phyloP scores from a whole-genome alignment of 92 coral and sea anemone genomes.

The Palythoa grandis region DNA sequence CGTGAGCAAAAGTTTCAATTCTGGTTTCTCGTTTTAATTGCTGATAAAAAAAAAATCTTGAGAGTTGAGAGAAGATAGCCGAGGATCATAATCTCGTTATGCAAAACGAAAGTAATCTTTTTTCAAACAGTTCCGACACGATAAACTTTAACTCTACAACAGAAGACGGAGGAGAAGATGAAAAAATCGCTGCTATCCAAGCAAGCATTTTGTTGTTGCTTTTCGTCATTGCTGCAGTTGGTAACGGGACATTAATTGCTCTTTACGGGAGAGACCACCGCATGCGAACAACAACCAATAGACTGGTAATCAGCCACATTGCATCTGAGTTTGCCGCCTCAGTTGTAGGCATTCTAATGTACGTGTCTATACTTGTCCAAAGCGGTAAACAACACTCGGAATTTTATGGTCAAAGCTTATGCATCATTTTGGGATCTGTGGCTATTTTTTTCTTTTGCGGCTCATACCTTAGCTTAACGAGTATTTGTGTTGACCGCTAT shows the following conservation, averaged over 20 bases:
- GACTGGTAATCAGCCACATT: slow-evolving; percentile 75
- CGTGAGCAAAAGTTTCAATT: no score
- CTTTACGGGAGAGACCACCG: slow-evolving; percentile 72
- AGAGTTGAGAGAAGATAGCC: no score
- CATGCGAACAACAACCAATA: slow-evolving; percentile 77
- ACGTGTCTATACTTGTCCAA: slow-evolving; percentile 63
- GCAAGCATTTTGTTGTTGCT: slow-evolving; percentile 55
- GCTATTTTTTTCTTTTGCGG: slow-evolving; percentile 72
- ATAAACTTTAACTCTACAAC: neutral
- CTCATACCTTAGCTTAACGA: slow-evolving; percentile 70
- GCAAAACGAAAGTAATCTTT: neutral
- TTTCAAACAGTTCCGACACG: slow-evolving; percentile 4
- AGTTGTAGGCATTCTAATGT: slow-evolving; percentile 71
- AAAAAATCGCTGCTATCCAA: slow-evolving; percentile 24
- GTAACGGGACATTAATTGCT: slow-evolving; percentile 69
- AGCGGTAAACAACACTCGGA: slow-evolving; percentile 29
- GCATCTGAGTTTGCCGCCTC: slow-evolving; percentile 71
- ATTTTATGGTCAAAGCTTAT: slow-evolving; percentile 47
- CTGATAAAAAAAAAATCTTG: no score
- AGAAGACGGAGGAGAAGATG: neutral
- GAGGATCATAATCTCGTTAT: neutral
- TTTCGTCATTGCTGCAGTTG: slow-evolving; percentile 57
- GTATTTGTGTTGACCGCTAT: slow-evolving; percentile 77
- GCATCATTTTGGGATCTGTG: slow-evolving; percentile 68
- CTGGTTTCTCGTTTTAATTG: no score